Evolutionary conservation across 2,888 invertebrate genomes (phyloP).

Genomic region (Teleogryllus oceanicus): DNA sequence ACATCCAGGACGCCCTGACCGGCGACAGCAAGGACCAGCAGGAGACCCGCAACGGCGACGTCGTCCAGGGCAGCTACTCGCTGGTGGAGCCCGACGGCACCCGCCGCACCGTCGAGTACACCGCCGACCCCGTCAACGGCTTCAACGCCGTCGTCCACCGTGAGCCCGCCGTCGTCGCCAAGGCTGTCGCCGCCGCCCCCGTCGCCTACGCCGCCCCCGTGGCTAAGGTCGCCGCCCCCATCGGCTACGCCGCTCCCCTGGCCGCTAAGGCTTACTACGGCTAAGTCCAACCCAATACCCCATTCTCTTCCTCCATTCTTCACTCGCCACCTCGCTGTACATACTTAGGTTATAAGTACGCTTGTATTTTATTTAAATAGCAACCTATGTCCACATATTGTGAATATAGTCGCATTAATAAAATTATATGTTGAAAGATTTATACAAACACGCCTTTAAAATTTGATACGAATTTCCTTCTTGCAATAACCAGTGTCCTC

Average conservation of each 20-base stretch:
- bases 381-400: constrained; percentile 7
- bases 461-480: neutral
- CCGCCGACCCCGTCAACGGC: constrained; percentile 27
- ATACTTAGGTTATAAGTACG: neutral
- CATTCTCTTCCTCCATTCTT: neutral
- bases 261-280: neutral
- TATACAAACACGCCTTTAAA: neutral
- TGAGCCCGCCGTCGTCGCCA: constrained; percentile 18
- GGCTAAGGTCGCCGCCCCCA: constrained; percentile 18
- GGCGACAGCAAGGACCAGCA: constrained; percentile 31
- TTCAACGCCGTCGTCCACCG: constrained; percentile 25
- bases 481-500: no score
- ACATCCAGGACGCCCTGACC: constrained; percentile 30
- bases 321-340: neutral
- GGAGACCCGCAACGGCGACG: constrained; percentile 27
- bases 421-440: constrained; percentile 18
- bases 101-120: constrained; percentile 23
- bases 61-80: constrained; percentile 26
- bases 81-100: constrained; percentile 27
- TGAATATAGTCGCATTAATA: constrained; percentile 1
- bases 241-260: neutral
- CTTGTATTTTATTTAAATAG: constrained; percentile 9
- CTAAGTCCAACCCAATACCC: neutral
- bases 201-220: constrained; percentile 22
- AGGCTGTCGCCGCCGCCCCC: neutral